phyloP scores from a whole-genome alignment of 30 jellyfish, hydroid and myxozoan species.

The Catostylus mosaicus region DNA sequence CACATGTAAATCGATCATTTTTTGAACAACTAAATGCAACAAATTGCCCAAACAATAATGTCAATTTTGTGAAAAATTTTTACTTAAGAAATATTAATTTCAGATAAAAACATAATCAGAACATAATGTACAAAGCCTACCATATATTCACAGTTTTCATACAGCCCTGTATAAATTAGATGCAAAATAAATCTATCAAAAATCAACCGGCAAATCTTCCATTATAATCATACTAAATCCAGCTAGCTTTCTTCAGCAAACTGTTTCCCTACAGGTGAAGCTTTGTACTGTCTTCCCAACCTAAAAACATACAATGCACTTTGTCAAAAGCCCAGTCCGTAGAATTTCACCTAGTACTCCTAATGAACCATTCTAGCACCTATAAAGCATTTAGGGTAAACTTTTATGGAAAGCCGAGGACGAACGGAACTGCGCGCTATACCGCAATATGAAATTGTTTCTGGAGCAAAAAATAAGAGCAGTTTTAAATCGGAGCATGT shows the following conservation, averaged over 20 bases:
- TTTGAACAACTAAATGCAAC: too few relatives aligned
- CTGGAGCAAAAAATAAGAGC: constrained; percentile 9
- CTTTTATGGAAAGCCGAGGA: not conserved
- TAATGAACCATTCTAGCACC: not conserved
- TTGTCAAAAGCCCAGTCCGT: constrained; percentile 26
- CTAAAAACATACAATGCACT: constrained; percentile 54
- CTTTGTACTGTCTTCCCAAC: constrained; percentile 66
- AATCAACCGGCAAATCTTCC: not conserved
- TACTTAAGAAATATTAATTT: too few relatives aligned
- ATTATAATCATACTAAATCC: constrained; percentile 33
- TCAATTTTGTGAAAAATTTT: too few relatives aligned
- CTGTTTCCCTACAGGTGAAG: constrained; percentile 49
- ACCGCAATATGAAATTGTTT: not conserved
- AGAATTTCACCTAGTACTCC: not conserved
- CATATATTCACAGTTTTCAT: constrained; percentile 9
- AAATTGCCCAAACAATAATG: too few relatives aligned
- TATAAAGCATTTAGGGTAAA: not conserved
- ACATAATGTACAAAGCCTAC: not conserved
- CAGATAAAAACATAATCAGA: not conserved
- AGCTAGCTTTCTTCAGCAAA: constrained; percentile 44
- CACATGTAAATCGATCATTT: too few relatives aligned
- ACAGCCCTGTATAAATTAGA: constrained; percentile 30
- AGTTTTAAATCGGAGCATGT: constrained; percentile 9
- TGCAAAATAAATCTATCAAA: constrained; percentile 20
- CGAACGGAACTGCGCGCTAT: not conserved